phyloP scores from a whole-genome alignment of 2,888 invertebrate genomes.

The Amblyteles armatorius region DNA sequence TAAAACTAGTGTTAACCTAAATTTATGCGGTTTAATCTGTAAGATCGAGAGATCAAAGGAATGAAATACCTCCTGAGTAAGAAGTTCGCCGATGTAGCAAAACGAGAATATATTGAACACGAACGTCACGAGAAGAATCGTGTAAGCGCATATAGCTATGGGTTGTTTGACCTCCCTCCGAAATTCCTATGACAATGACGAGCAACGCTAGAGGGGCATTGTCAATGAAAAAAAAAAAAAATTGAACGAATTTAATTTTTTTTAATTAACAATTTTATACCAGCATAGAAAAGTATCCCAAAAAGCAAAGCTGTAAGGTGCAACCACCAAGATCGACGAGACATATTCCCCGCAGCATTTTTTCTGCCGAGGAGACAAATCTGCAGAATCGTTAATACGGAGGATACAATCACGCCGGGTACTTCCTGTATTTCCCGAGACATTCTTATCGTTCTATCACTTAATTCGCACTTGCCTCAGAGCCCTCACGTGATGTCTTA shows the following conservation, averaged over 20 bases:
- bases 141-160: constrained; percentile 72
- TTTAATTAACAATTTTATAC: constrained; percentile 64
- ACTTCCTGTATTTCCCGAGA: not conserved
- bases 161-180: constrained; percentile 67
- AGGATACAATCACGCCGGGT: not conserved
- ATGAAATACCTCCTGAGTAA: constrained; percentile 73
- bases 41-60: not conserved
- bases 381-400: not conserved
- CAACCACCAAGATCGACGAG: constrained; percentile 77
- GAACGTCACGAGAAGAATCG: constrained; percentile 72
- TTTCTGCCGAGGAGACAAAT: constrained; percentile 69
- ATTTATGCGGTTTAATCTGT: not conserved
- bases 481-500: constrained; percentile 73
- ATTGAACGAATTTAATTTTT: not conserved
- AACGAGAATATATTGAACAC: constrained; percentile 78
- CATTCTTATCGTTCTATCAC: not conserved
- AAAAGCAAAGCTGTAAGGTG: constrained; percentile 77
- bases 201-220: not conserved
- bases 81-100: constrained; percentile 78
- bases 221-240: not conserved
- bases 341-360: constrained; percentile 75
- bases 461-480: constrained; percentile 67
- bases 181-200: constrained; percentile 74
- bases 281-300: constrained; percentile 76
- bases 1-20: not conserved